Evolutionary conservation across 2,797 vertebrate genomes (phyloP).

Genomic region (Peromyscus melanophrys): DNA sequence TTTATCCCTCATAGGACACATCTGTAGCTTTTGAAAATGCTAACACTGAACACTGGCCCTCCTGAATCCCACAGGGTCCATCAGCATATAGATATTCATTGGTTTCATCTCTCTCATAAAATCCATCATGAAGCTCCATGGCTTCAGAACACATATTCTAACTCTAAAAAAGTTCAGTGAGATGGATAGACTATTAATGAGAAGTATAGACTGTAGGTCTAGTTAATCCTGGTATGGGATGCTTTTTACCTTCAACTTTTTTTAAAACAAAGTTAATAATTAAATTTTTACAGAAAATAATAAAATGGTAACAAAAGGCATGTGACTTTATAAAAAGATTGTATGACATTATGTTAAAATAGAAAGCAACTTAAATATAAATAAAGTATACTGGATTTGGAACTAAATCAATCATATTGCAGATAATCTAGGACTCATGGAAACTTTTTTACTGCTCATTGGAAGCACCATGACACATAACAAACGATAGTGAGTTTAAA

Average conservation of each 20-base stretch:
- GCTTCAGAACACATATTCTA: neutral
- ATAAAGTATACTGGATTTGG: neutral
- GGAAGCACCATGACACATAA: neutral
- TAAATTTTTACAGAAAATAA: neutral
- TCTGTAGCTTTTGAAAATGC: neutral
- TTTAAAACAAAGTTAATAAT: neutral
- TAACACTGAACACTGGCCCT: neutral
- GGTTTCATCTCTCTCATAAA: neutral
- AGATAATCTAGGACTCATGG: conserved; percentile 19
- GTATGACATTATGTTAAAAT: conserved; percentile 43
- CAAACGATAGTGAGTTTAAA: conserved; percentile 2
- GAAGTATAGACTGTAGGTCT: neutral
- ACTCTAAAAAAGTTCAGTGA: neutral
- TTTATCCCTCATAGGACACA: neutral
- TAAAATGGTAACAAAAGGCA: conserved; percentile 13
- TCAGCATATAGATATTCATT: neutral
- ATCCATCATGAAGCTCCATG: no score
- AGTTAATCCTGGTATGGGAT: neutral
- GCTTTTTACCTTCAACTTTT: neutral
- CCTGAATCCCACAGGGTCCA: neutral
- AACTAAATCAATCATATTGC: neutral
- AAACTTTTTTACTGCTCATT: neutral
- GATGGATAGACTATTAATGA: neutral
- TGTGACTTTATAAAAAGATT: conserved; percentile 49
- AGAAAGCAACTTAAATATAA: conserved; percentile 52